A percentile compares a stretch with the other conserved stretches of the same genome.
phyloP scores from a whole-genome alignment of 1,140 invertebrate genomes.

The Papilio glaucus region DNA sequence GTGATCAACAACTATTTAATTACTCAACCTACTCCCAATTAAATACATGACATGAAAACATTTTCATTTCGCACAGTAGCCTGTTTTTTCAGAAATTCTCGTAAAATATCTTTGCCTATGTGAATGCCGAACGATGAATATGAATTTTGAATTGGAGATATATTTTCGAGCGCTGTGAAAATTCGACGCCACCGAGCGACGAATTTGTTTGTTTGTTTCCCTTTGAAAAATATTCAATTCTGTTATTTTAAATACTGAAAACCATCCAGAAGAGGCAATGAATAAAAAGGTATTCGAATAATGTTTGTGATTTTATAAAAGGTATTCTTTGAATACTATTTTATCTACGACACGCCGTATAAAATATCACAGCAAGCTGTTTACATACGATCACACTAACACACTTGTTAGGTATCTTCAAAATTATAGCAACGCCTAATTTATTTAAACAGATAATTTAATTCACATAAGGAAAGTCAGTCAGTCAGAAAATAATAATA shows the following conservation, averaged over 20 bases:
- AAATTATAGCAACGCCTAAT: no score
- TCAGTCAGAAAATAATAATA: not conserved
- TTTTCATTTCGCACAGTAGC: not conserved
- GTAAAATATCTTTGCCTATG: not conserved
- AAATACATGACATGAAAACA: not conserved
- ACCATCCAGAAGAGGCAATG: not conserved
- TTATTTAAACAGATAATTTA: no score
- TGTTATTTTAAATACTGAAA: not conserved
- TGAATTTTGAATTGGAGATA: not conserved
- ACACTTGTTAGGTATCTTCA: no score
- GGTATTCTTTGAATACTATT: not conserved
- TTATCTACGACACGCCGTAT: no score
- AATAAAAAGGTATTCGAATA: not conserved
- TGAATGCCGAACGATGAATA: not conserved
- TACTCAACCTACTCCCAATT: not conserved
- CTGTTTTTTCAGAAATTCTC: not conserved
- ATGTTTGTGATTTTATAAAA: not conserved
- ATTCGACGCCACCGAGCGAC: not conserved
- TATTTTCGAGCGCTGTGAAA: not conserved
- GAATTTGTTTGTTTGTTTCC: slow-evolving; percentile 6
- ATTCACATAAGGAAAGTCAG: no score
- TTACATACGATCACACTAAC: no score
- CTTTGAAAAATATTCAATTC: slow-evolving; percentile 8
- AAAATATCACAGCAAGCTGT: no score
- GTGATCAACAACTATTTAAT: no score